Evolutionary conservation across 2,113 vertebrate genomes (phyloP), one percentile per base, ranked within the genome.

Genomic region (Aspidoscelis tigris): DNA sequence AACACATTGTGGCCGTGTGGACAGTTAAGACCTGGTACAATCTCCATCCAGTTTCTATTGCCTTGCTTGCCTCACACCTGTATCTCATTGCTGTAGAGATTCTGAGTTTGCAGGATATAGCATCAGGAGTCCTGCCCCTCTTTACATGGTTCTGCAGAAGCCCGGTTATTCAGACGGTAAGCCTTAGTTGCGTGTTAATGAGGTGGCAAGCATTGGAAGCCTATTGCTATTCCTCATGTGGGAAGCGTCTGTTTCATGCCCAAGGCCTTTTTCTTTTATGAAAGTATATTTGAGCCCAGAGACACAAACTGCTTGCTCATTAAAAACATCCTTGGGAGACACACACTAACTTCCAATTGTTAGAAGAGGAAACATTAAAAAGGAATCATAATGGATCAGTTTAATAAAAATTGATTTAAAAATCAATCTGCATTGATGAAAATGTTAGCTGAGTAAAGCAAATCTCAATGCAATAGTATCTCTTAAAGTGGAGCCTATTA

Each of bases 351-450:
- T 80, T 14, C 71, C n/a, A 22, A 50, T 20, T 80, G 12, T 76
- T 65, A 70, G 53, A 89, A 11, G 86, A 71, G 5, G 20, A 66
- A 88, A 88, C 73, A 3, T 6, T 4, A 82, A 85, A 78, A 86
- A 82, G 68, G 6, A 61, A 33, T 91, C 43, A 6, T 64, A 2
- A 90, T 20, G 80, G 61, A 87, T 70, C 87, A 65, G 85, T 80
- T 83, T 92, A 89, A 77, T 89, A 93, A 88, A 87, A 76, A 73
- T 76, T 82, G 80, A 89, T 50, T 88, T 87, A 47, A 75, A 73
- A 80, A 85, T 76, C n/a, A 75, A 43, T 75, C 58, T 41, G 18
- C 5, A 74, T 1, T 61, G 22, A 89, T 78, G 16, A 16, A 92
- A 89, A 81, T 68, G 21, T 87, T 88, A 86, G 39, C 2, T 90